These are phyloP conservation scores for Agrochola macilenta DNA, from an alignment of 2,888 invertebrate species.

Conservation along the genomic window DNA sequence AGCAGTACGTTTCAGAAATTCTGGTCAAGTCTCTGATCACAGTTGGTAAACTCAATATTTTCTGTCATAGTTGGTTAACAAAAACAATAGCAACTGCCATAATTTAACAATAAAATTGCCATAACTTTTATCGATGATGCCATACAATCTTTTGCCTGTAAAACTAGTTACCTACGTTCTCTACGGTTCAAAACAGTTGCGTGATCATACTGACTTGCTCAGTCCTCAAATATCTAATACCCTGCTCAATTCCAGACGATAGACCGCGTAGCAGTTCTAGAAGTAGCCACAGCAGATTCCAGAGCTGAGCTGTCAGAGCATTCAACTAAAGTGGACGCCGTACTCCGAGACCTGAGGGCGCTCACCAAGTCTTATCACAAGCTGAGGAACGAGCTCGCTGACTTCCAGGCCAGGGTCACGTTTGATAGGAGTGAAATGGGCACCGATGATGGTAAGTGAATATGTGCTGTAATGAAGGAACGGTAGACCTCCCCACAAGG, in stretches of 20 bases:
- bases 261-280: constrained; percentile 86
- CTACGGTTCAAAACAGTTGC: background rate
- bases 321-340: constrained; percentile 76
- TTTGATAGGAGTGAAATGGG: constrained; percentile 80
- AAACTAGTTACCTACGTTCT: background rate
- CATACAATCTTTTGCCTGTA: background rate
- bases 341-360: constrained; percentile 82
- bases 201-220: background rate
- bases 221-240: background rate
- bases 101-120: too few species aligned
- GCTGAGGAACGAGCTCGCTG: constrained; percentile 83
- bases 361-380: constrained; percentile 87
- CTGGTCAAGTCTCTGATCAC: background rate
- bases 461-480: background rate
- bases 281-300: constrained; percentile 88
- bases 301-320: constrained; percentile 84
- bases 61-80: background rate
- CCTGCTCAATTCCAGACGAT: constrained; percentile 71
- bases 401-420: constrained; percentile 83
- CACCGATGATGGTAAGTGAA: constrained; percentile 80
- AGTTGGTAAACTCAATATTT: background rate
- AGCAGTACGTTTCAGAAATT: background rate
- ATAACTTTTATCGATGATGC: background rate
- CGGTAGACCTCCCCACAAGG: background rate
- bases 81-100: background rate